These are phyloP conservation scores for Lathamus discolor DNA, from an alignment of 2,113 vertebrate species.

Conservation along the genomic window DNA sequence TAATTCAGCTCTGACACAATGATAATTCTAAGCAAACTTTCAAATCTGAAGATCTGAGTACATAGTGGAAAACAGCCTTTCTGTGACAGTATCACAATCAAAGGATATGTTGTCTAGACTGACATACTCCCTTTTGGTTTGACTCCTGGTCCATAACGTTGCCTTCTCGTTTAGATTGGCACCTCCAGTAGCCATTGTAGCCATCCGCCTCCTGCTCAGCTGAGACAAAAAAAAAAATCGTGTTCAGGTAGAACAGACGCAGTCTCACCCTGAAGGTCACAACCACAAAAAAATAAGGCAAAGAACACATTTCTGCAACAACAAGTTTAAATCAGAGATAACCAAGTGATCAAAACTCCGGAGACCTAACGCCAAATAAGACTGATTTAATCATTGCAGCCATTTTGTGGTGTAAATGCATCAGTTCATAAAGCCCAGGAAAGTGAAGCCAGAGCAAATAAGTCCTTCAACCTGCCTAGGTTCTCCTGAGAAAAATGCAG, in stretches of 20 bases:
- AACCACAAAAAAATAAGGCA: not conserved
- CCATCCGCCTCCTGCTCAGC: not conserved
- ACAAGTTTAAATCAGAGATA: not conserved
- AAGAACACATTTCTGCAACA: not conserved
- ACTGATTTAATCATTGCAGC: not conserved
- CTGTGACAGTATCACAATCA: not conserved
- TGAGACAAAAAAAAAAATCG: not conserved
- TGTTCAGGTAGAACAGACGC: not conserved
- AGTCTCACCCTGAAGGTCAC: not conserved
- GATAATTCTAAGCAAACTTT: not conserved
- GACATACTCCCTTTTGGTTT: fast-evolving
- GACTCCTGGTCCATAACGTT: fast-evolving
- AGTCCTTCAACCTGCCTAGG: not conserved
- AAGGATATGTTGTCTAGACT: not conserved
- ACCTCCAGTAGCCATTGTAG: not conserved
- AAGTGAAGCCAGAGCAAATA: not conserved
- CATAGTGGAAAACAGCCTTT: not conserved
- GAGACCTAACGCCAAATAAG: not conserved
- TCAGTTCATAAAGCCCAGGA: not conserved
- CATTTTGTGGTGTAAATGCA: not conserved
- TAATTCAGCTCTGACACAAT: not conserved
- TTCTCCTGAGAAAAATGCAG: not conserved
- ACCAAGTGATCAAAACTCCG: not conserved
- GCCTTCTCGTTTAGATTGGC: not conserved
- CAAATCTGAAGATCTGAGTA: not conserved